A percentile compares a stretch with the other conserved stretches of the same genome.
phyloP scores from a whole-genome alignment of 2,888 invertebrate species.

The Alviniconcha strummeri region DNA sequence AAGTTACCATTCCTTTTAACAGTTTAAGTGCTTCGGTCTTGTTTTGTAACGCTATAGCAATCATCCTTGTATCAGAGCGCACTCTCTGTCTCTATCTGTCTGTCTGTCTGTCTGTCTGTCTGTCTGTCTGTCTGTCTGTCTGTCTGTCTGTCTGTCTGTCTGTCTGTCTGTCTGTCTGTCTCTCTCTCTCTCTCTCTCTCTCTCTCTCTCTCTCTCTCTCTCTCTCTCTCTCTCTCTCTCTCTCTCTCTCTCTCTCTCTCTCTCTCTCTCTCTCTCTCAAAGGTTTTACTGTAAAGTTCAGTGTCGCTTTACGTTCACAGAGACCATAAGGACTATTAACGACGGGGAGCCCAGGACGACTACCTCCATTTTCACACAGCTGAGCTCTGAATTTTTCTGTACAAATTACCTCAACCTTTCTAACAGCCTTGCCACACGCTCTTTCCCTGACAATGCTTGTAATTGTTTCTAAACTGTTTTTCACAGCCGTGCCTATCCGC shows the following conservation, averaged over 20 bases:
- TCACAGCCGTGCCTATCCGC: no score
- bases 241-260: neutral
- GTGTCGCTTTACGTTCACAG: no score
- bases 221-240: slow-evolving; percentile 11
- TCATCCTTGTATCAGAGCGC: no score
- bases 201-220: slow-evolving; percentile 11
- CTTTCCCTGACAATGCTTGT: no score
- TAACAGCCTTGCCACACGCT: neutral
- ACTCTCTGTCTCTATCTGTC: neutral
- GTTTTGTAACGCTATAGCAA: no score
- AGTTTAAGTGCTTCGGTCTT: no score
- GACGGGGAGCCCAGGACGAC: no score
- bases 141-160: neutral
- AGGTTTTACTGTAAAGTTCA: neutral
- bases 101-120: neutral
- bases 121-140: neutral
- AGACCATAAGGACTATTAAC: no score
- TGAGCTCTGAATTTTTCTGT: no score
- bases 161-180: neutral
- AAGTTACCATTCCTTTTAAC: no score
- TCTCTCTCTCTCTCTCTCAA: neutral
- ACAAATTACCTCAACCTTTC: neutral
- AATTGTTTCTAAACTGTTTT: no score
- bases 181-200: neutral
- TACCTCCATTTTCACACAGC: no score